Evolutionary conservation across 2,797 vertebrate genomes (phyloP).

Genomic region (Schizopygopsis malacanthus): DNA sequence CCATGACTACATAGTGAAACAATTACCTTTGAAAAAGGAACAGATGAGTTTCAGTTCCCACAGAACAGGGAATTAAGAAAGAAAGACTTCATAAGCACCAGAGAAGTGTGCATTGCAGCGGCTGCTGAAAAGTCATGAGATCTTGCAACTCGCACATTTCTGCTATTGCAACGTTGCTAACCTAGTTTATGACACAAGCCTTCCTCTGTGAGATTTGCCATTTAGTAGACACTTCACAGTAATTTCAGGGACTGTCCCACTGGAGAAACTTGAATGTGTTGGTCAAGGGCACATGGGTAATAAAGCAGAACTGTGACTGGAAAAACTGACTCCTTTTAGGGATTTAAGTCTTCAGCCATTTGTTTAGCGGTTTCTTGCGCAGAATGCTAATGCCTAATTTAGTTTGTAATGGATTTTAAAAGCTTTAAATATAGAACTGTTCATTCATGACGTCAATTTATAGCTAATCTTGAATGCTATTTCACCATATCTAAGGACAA

Average conservation of each 20-base stretch:
- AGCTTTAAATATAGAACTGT: conserved; percentile 13
- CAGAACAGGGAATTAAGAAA: conserved; percentile 51
- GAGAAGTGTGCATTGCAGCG: conserved; percentile 38
- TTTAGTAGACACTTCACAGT: neutral
- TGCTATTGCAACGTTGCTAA: conserved; percentile 33
- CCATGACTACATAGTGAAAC: conserved; percentile 44
- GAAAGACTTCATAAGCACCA: conserved; percentile 46
- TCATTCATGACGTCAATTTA: neutral
- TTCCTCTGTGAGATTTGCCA: conserved; percentile 7
- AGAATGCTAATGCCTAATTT: neutral
- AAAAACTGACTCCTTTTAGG: neutral
- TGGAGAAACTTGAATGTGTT: neutral
- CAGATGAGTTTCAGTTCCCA: conserved; percentile 51
- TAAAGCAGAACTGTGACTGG: conserved; percentile 20
- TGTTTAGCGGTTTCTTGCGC: neutral
- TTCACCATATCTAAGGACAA: neutral
- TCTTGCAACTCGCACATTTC: conserved; percentile 39
- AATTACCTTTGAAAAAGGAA: conserved; percentile 54
- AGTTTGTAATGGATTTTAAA: neutral
- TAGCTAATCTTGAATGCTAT: conserved; percentile 14
- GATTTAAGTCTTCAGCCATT: neutral
- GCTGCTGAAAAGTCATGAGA: conserved; percentile 25
- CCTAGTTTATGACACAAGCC: conserved; percentile 17
- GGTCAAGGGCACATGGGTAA: neutral
- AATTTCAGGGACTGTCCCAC: neutral